Evolutionary conservation across 2,113 vertebrate species (phyloP).

Genomic region (Eclectus roratus): DNA sequence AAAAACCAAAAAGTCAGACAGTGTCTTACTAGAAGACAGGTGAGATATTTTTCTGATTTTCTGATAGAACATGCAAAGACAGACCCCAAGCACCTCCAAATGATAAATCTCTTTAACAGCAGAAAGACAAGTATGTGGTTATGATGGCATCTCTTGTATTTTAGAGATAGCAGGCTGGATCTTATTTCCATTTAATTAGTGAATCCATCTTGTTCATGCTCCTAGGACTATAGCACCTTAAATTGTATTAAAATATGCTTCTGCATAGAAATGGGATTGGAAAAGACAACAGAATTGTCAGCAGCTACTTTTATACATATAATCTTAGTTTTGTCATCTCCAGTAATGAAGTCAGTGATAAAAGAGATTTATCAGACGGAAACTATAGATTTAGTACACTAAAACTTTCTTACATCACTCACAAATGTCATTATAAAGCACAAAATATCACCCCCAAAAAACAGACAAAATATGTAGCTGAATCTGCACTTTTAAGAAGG

Average conservation of each 20-base stretch:
- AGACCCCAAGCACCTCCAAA: not conserved
- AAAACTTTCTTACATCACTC: not conserved
- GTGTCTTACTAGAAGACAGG: not conserved
- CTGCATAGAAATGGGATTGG: not conserved
- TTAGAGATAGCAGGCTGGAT: not conserved
- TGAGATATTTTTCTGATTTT: not conserved
- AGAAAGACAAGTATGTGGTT: not conserved
- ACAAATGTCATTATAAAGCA: not conserved
- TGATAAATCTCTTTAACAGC: not conserved
- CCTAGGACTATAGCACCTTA: not conserved
- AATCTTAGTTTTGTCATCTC: not conserved
- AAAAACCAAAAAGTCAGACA: not conserved
- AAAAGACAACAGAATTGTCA: not conserved
- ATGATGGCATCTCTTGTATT: not conserved
- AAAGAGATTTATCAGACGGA: not conserved
- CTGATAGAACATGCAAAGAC: not conserved
- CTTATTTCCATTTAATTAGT: conserved; percentile 18
- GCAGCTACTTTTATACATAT: not conserved
- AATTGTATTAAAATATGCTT: not conserved
- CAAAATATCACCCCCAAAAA: not conserved
- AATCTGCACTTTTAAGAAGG: not conserved
- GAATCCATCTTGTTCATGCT: not conserved
- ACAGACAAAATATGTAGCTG: not conserved
- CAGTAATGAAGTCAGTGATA: not conserved
- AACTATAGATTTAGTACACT: not conserved